Percentiles rank a stretch among this genome's conserved stretches.
Conservation (phyloP, 1,140 invertebrate genomes). For the Druon quercuslanigerum region DNA sequence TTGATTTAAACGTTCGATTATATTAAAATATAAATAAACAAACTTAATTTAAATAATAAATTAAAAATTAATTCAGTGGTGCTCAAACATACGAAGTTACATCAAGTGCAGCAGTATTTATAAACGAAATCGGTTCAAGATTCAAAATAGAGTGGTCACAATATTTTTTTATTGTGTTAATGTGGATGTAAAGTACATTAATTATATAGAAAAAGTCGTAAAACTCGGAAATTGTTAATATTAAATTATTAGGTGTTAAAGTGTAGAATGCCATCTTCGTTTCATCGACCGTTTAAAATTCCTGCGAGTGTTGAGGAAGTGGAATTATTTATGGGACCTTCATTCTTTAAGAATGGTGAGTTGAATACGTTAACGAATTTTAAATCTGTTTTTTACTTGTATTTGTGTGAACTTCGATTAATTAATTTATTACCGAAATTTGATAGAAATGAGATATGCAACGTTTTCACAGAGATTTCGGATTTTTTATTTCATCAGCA, state of each 20-base stretch:
- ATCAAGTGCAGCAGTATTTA: no score
- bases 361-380: background rate
- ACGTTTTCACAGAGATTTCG: no score
- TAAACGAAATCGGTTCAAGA: no score
- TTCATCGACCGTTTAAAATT: slow-evolving; percentile 13
- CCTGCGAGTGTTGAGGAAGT: background rate
- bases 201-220: background rate
- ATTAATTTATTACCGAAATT: no score
- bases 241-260: background rate
- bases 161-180: background rate
- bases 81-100: background rate
- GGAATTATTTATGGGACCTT: background rate
- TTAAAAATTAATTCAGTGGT: background rate
- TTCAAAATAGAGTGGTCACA: no score
- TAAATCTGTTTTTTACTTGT: no score
- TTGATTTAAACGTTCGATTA: background rate
- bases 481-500: no score
- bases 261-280: slow-evolving; percentile 5
- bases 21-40: background rate
- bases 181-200: background rate
- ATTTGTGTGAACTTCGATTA: no score
- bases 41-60: background rate
- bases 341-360: background rate
- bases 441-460: no score
- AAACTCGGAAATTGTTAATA: background rate